Percentiles rank a stretch among this genome's conserved stretches.
Evolutionary conservation across 2,888 invertebrate species (phyloP).

Genomic region (Drosophila basisetae): DNA sequence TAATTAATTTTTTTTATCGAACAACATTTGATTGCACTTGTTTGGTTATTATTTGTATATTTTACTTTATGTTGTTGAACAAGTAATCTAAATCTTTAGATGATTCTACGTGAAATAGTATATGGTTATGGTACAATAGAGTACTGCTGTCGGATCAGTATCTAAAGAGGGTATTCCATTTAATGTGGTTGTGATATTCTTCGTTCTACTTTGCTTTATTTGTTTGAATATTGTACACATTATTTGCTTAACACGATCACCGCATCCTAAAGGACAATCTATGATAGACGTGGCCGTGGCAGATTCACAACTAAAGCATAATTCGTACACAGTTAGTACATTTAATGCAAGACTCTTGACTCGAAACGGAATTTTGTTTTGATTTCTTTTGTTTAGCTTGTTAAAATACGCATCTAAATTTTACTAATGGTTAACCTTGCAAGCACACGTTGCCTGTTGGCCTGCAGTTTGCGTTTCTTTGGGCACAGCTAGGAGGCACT

Average conservation of each 20-base stretch:
- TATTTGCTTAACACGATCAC: neutral
- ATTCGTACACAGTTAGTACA: slow-evolving; percentile 42
- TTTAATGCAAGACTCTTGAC: slow-evolving; percentile 39
- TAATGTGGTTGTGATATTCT: neutral
- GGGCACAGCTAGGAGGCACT: slow-evolving; percentile 23
- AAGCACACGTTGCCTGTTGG: slow-evolving; percentile 9
- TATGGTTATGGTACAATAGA: neutral
- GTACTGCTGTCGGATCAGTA: neutral
- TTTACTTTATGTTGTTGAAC: neutral
- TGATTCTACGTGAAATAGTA: neutral
- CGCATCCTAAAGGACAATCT: neutral
- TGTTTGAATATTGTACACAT: neutral
- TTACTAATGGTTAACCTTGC: slow-evolving; percentile 39
- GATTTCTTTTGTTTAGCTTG: neutral
- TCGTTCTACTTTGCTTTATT: neutral
- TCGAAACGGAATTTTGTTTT: neutral
- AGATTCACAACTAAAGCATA: slow-evolving; percentile 24
- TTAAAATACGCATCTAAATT: slow-evolving; percentile 35
- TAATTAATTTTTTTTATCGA: neutral
- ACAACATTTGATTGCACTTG: neutral
- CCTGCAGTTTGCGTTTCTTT: slow-evolving; percentile 22
- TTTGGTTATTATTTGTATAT: neutral
- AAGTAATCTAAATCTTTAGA: neutral
- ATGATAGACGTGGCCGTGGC: neutral
- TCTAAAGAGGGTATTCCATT: neutral